A percentile compares a stretch with the other conserved stretches of the same genome.
Conservation (phyloP, 2,888 invertebrate genomes). For the Leptogaster cylindrica region DNA sequence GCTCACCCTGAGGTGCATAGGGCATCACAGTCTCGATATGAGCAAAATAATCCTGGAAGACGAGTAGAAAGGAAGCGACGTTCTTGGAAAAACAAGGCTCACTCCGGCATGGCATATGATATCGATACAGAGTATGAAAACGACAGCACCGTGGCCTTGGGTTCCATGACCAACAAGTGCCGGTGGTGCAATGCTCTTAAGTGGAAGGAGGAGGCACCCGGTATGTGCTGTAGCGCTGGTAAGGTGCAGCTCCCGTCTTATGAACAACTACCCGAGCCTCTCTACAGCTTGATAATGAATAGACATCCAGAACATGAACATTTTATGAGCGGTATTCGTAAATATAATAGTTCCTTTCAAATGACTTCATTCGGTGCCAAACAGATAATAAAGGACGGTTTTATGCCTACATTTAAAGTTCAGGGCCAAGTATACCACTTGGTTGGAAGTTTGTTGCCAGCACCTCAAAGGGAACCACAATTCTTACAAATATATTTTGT, state of each 20-base stretch:
- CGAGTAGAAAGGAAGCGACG: background rate
- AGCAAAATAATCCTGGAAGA: background rate
- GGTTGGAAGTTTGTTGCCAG: background rate
- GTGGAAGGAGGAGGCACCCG: conserved; percentile 56
- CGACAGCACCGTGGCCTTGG: background rate
- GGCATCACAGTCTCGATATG: background rate
- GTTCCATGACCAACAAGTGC: background rate
- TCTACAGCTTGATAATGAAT: background rate
- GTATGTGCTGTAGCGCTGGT: conserved; percentile 58
- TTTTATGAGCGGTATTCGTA: too few species aligned
- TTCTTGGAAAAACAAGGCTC: background rate
- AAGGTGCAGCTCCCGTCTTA: conserved; percentile 57
- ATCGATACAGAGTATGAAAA: background rate
- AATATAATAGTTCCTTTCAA: too few species aligned
- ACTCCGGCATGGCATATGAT: background rate
- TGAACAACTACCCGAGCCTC: conserved; percentile 51
- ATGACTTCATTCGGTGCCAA: too few species aligned
- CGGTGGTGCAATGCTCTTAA: background rate
- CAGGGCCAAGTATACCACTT: background rate
- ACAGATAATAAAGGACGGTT: background rate
- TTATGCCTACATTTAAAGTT: background rate
- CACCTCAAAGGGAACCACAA: background rate
- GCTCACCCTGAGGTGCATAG: background rate
- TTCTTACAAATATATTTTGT: background rate
- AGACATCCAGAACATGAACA: too few species aligned